Base-by-base conservation (phyloP, 2,113 vertebrate species). In the Hippopotamus amphibius region DNA sequence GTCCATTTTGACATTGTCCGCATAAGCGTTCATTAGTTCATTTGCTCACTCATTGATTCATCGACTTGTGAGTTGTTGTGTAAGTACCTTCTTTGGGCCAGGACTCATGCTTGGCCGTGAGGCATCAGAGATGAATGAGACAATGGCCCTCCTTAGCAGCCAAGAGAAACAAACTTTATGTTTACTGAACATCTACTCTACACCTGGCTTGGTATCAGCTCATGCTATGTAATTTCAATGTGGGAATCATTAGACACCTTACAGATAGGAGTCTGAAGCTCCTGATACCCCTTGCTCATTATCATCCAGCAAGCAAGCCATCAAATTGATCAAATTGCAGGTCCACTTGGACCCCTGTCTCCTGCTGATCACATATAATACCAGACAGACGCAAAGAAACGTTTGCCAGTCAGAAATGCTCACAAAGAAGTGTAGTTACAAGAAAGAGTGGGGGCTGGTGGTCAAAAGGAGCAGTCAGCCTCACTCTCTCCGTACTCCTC, bases 391-490 rank as follows among this genome's bases (percentile, higher is more conserved):
- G 37, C 79, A 69, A 79, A 81, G 83, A 50, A 66, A 46, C 46
- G 16, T 59, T 77, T 46, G 37, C 37, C 37, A 37, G 13, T 55
- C 46, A 72, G 72, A 88, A 80, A 50, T 50, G 1, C 1, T 82
- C 37, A 26, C 17, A 57, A 11, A 53, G 7, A 59, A 15, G n/a
- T n/a, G 57, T 46, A 13, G 33, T 72, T 61, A 41, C 9, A 13
- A 55, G 28, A 61, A 16, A 16, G 22, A 57, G n/a, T 21, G 0
- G 1, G 5, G 15, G 7, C 4, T 9, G 0, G 1, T 53, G 57
- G 59, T 53, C 59, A 50, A 46, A 55, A 81, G 21, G 55, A 72
- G 33, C n/a, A 33, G 41, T 2, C 24, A 12, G 19, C 4, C 22
- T 65, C 37, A 8, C 26, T 12, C 6, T 6, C 43, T 5, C 17